A percentile compares a stretch with the other conserved stretches of the same genome.
Evolutionary conservation across 2,113 vertebrate genomes (phyloP).

Genomic region (sheep (Ovis aries)): ARS-UI_Ramb_v3.0 NC_056071.1:34739501-34740000

Average conservation of each 20-base stretch:
- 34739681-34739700: not conserved
- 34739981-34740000: not conserved
- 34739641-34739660: not conserved
- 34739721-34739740: not conserved
- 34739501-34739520: not conserved
- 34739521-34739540: not conserved
- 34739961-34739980: not conserved
- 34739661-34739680: slow-evolving; percentile 2
- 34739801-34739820: not conserved
- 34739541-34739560: not conserved
- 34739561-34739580: not conserved
- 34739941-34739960: not conserved
- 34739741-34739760: not conserved
- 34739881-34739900: not conserved
- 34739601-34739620: not conserved
- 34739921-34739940: not conserved
- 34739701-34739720: not conserved
- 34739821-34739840: not conserved
- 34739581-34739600: not conserved
- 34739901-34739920: not conserved
- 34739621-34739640: not conserved
- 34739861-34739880: not conserved
- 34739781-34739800: not conserved
- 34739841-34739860: not conserved
- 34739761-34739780: not conserved